A percentile compares a stretch with the other conserved stretches of the same genome.
These are phyloP conservation scores for Staurois parvus DNA, from an alignment of 2,797 vertebrate species.

Conservation along the genomic window DNA sequence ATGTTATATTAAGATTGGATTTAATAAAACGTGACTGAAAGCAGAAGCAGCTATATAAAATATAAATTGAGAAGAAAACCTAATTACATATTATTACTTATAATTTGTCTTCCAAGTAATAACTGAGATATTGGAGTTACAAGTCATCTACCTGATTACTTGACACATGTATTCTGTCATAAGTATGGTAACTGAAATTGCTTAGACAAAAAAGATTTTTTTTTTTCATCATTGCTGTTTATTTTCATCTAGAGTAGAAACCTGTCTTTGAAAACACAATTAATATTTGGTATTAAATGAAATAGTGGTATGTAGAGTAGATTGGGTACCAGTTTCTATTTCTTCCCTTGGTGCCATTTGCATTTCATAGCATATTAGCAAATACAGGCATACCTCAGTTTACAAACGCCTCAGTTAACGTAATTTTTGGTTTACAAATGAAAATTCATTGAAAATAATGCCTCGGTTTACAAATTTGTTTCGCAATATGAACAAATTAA, in stretches of 20 bases:
- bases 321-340: too few species aligned
- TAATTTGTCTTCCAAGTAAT: conserved; percentile 54
- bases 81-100: conserved; percentile 49
- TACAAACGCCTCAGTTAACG: too few species aligned
- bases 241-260: background rate
- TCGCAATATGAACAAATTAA: too few species aligned
- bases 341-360: too few species aligned
- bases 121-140: conserved; percentile 37
- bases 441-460: too few species aligned
- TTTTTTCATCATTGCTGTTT: background rate
- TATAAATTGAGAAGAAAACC: conserved; percentile 43
- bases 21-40: conserved; percentile 50
- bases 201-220: background rate
- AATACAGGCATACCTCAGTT: too few species aligned
- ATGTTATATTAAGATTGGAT: conserved; percentile 31
- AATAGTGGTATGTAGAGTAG: background rate
- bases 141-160: conserved; percentile 45
- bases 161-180: conserved; percentile 45
- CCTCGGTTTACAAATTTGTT: too few species aligned
- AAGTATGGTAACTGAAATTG: conserved; percentile 29
- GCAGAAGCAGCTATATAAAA: conserved; percentile 36
- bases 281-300: background rate
- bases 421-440: too few species aligned
- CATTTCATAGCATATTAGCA: too few species aligned
- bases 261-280: background rate